Base-by-base conservation (phyloP, 2,888 invertebrate genomes). In the Nineta flava region DNA sequence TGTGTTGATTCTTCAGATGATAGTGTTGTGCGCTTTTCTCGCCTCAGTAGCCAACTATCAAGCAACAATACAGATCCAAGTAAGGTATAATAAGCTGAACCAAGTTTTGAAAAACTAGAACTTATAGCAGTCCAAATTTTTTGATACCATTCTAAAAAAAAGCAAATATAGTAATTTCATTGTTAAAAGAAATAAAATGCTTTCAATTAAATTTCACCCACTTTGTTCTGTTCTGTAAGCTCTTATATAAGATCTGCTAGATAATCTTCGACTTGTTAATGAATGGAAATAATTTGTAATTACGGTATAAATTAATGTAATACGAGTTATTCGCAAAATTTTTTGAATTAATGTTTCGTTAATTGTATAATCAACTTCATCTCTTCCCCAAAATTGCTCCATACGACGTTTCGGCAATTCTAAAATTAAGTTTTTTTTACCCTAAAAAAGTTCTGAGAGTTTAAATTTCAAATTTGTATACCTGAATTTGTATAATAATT, bases 31-130 rank as follows among this genome's bases (percentile, higher is more conserved):
- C 26, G 26, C 4, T 26, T 53, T 50, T 31, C 51, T 50, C 48
- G 19, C 9, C 51, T 53, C 53, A 67, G 50, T 48, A 68, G 51
- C 63, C 65, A 67, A 0, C 66, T 66, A 53, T 68, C 68, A 55
- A 62, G 53, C 42, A 66, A 53, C 65, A 68, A 65, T 21, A 67
- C 52, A n/a, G 58, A 56, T 43, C 64, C 62, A 3, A 64, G 58
- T 13, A 61, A 50, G 31, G 57, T 57, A 51, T 67, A 65, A 43
- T 43, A 66, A 46, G 12, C n/a, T 6, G 32, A 12, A 2, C 16
- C 32, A 9, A 48, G 7, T 40, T 13, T 21, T 13, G 13, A 10
- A 9, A 48, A 12, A 9, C 3, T n/a, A 26, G 21, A 41, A 13
- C 3, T 16, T 19, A 48, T 38, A 10, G 6, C 5, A 16, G 38